phyloP scores from a whole-genome alignment of 2,113 vertebrate genomes.

The Apistogramma diplotaenia region DNA sequence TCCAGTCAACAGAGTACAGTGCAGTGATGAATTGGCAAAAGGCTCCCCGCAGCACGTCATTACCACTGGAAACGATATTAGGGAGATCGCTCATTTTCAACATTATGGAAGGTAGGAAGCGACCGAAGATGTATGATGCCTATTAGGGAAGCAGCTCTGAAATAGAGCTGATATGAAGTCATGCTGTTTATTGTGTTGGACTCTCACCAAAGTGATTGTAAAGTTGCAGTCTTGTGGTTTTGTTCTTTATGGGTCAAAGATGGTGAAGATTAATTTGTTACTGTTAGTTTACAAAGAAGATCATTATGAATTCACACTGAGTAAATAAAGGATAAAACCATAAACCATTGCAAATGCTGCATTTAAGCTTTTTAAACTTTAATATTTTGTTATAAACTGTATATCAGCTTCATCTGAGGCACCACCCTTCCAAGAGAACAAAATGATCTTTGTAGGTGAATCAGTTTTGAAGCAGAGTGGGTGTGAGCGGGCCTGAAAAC shows the following conservation, averaged over 20 bases:
- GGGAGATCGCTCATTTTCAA: constrained; percentile 41
- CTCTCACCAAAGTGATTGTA: not conserved
- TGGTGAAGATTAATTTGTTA: not conserved
- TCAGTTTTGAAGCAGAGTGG: constrained; percentile 6
- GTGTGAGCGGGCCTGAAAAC: constrained; percentile 21
- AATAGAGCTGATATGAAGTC: not conserved
- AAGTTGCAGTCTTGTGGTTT: not conserved
- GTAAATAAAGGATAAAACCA: not conserved
- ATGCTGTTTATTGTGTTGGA: not conserved
- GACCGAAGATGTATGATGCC: not conserved
- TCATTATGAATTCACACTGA: not conserved
- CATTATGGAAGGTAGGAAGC: constrained; percentile 20
- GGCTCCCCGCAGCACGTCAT: constrained; percentile 33
- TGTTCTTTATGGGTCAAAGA: too few relatives aligned
- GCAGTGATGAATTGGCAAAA: constrained; percentile 36
- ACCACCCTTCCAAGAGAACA: too few relatives aligned
- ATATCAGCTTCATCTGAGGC: not conserved
- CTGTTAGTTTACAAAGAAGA: not conserved
- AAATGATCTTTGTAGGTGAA: constrained; percentile 32
- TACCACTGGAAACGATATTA: constrained; percentile 35
- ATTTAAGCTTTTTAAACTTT: not conserved
- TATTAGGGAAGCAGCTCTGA: constrained; percentile 1
- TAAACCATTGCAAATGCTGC: not conserved
- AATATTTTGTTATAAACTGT: not conserved
- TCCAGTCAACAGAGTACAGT: constrained; percentile 20